Evolutionary conservation across 2,113 vertebrate genomes (phyloP), one percentile per base, ranked within the genome.

Genomic region (Micronycteris hirsuta): DNA sequence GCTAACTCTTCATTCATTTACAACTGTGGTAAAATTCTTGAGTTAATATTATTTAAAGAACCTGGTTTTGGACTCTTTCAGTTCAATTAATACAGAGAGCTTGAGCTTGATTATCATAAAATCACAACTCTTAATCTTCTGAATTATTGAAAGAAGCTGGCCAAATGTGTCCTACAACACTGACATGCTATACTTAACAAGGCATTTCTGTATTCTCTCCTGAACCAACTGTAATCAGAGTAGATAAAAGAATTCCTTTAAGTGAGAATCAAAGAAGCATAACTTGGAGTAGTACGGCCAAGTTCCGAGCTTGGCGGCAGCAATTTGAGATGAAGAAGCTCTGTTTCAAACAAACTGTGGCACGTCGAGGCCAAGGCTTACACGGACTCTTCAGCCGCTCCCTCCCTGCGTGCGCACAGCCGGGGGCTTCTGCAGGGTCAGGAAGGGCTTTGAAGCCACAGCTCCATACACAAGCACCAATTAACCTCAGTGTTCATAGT

Each of bases 221-320:
- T 47, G 16, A 38, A 14, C 61, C 73, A 76, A 2, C 58, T 56
- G 36, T 71, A 78, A 91, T 77, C 41, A 17, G 95, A 70, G 77
- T 16, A 73, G 82, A 67, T 85, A 83, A 80, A 91, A 67, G 65
- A 67, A 43, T 73, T 31, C 73, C 41, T 96, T 68, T 68, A 88
- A 92, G 45, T 65, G 70, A 68, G 49, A 83, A 43, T 89, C 89
- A 92, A 52, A 36, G 91, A 91, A 97, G 91, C 89, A 0, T 94
- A 82, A 77, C 83, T 73, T 63, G 73, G 13, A 67, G 67, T 33
- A 47, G 38, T 12, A 38, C 16, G 67, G 58, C 17, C 28, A 67
- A 16, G 73, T 81, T 70, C 78, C 67, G 76, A 92, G 94, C 47
- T 92, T 91, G 52, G 61, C n/a, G 12, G 58, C 52, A 36, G 91